These are phyloP conservation scores for Dynastes tityus DNA, from an alignment of 2,888 invertebrate genomes.

Conservation along the genomic window DNA sequence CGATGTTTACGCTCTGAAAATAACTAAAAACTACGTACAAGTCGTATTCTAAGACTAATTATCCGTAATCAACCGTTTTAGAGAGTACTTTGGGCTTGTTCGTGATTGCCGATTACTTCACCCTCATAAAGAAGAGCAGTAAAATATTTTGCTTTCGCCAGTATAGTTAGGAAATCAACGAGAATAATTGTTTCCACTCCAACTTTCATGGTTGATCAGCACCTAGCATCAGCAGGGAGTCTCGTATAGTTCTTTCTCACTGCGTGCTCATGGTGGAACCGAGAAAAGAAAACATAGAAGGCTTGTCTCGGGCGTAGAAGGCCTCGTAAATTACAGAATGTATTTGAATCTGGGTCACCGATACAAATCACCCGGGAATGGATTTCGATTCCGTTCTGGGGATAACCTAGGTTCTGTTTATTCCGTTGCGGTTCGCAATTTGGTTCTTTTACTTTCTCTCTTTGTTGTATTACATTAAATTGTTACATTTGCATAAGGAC, in stretches of 20 bases:
- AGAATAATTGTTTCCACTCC: constrained; percentile 1
- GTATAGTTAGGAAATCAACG: neutral
- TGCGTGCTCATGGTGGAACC: neutral
- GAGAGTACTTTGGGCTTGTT: neutral
- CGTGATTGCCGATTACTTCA: neutral
- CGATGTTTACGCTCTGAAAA: neutral
- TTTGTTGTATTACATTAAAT: neutral
- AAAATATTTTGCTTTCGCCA: neutral
- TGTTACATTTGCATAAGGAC: neutral
- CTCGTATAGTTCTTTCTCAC: too few species aligned
- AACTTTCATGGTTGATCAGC: constrained; percentile 12
- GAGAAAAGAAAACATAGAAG: neutral
- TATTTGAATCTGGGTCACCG: constrained; percentile 1
- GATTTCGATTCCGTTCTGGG: neutral
- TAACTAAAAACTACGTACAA: neutral
- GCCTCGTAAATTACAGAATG: constrained; percentile 1
- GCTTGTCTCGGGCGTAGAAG: neutral
- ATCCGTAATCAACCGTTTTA: neutral
- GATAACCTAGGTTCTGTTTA: neutral
- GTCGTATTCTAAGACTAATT: neutral
- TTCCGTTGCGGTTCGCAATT: neutral
- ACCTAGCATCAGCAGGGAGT: neutral
- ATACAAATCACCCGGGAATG: constrained; percentile 13
- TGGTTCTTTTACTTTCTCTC: neutral
- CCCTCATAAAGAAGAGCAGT: neutral